phyloP scores from a whole-genome alignment of 2,113 vertebrate genomes.

The Pseudolaguvia tuberculata region DNA sequence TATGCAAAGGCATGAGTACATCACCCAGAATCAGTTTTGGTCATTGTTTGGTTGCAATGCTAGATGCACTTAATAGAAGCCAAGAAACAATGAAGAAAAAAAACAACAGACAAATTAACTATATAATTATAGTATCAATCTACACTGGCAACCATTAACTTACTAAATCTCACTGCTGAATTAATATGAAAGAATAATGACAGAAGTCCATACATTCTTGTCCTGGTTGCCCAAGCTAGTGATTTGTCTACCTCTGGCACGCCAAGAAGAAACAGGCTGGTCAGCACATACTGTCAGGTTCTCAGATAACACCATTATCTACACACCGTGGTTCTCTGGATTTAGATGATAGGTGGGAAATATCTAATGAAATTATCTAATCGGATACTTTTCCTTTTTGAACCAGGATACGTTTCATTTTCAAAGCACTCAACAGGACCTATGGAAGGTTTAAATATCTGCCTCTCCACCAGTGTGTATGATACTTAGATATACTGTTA shows the following conservation, averaged over 20 bases:
- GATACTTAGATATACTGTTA: neutral
- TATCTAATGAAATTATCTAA: constrained; percentile 21
- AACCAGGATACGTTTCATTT: constrained; percentile 10
- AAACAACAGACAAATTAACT: no score
- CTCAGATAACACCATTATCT: constrained; percentile 13
- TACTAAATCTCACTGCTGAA: neutral
- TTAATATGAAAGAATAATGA: neutral
- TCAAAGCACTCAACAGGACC: constrained; percentile 17
- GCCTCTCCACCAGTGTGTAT: no score
- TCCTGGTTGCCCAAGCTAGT: neutral
- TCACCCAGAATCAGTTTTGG: no score
- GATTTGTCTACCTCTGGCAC: constrained; percentile 4
- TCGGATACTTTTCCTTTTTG: neutral
- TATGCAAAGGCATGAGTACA: no score
- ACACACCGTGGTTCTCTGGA: neutral
- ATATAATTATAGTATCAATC: no score
- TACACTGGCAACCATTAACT: no score
- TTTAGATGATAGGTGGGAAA: neutral
- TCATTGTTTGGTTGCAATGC: no score
- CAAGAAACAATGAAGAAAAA: no score
- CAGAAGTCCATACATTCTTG: neutral
- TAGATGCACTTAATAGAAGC: no score
- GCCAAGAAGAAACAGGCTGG: constrained; percentile 10
- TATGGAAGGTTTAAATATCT: neutral
- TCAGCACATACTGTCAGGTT: neutral